Conservation (phyloP, 2,113 vertebrate species). For the Andinoacara biseriatus region DNA sequence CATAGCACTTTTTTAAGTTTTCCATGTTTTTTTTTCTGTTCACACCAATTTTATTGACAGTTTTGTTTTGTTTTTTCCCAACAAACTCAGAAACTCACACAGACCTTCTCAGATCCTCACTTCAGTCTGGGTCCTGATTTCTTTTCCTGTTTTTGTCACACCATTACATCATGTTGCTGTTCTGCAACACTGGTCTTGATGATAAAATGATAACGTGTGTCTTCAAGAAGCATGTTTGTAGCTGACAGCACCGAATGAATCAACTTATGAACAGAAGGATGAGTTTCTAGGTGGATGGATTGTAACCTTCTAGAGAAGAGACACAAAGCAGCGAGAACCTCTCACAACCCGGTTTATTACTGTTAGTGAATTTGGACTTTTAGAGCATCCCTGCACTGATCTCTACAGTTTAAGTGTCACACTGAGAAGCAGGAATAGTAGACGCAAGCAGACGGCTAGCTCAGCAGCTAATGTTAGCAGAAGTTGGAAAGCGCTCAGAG, state of each 20-base stretch:
- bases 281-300: too few species aligned
- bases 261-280: too few species aligned
- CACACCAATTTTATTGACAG: fast-evolving
- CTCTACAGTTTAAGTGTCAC: background rate
- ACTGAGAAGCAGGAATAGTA: background rate
- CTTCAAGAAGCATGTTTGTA: background rate
- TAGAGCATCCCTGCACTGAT: background rate
- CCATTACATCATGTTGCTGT: too few species aligned
- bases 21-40: background rate
- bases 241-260: background rate
- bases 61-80: background rate
- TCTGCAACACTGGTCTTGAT: background rate
- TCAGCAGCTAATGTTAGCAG: fast-evolving
- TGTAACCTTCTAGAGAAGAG: background rate
- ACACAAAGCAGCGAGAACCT: fast-evolving
- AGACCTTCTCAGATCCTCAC: fast-evolving
- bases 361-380: background rate
- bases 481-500: background rate
- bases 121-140: too few species aligned
- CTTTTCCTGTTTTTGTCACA: too few species aligned
- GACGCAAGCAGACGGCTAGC: too few species aligned
- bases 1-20: background rate
- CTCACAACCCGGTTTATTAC: fast-evolving
- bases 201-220: background rate
- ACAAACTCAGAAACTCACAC: background rate